A percentile compares a stretch with the other conserved stretches of the same genome.
phyloP scores from a whole-genome alignment of 2,888 invertebrate genomes.

The Punctoribates punctum region DNA sequence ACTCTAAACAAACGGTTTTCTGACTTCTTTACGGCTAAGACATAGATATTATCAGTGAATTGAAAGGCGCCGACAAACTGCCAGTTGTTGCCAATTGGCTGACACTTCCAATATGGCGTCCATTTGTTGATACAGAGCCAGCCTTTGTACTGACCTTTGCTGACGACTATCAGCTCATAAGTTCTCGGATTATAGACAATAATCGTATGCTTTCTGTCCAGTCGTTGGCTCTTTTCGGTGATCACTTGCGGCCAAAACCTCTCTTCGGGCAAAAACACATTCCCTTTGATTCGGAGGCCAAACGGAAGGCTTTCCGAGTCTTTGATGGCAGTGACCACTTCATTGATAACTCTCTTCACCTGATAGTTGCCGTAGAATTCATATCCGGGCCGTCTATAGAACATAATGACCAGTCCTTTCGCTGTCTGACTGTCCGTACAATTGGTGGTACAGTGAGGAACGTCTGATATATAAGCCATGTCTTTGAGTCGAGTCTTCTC shows the following conservation, averaged over 20 bases:
- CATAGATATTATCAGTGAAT: neutral
- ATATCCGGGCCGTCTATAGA: neutral
- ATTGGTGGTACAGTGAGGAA: neutral
- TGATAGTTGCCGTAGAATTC: neutral
- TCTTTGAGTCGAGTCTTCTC: neutral
- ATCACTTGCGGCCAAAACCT: slow-evolving; percentile 25
- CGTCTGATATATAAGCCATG: neutral
- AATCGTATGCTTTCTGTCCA: neutral
- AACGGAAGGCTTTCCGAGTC: neutral
- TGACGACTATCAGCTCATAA: neutral
- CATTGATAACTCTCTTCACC: neutral
- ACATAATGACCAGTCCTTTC: neutral
- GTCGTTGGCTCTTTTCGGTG: neutral
- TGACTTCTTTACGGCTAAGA: neutral
- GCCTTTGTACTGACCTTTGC: neutral
- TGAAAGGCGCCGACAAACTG: neutral
- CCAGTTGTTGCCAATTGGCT: neutral
- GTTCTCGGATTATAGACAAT: neutral
- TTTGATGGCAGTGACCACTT: neutral
- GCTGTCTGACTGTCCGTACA: neutral
- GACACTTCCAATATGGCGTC: neutral
- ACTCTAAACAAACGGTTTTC: neutral
- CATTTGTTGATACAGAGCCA: neutral
- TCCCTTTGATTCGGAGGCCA: neutral
- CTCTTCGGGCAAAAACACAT: neutral